Conservation (phyloP, 2,797 vertebrate genomes). For the Malurus splendens region DNA sequence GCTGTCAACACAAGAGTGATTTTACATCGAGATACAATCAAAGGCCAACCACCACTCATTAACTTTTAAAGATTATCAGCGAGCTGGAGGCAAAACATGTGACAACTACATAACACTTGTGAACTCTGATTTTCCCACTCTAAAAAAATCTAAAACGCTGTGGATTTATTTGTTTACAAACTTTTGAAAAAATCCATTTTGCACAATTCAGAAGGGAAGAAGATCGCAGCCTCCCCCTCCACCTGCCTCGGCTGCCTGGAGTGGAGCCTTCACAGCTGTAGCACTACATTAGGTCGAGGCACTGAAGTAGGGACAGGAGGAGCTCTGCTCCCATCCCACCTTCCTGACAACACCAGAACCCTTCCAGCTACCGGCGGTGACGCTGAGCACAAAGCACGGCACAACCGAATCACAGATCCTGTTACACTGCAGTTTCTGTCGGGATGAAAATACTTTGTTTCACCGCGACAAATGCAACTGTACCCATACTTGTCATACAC, state of each 20-base stretch:
- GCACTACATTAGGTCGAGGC: not conserved
- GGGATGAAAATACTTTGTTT: not conserved
- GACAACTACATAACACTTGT: not conserved
- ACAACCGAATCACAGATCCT: not conserved
- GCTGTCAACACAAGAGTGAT: not conserved
- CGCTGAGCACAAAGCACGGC: not conserved
- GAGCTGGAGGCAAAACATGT: not conserved
- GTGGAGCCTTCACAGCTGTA: not conserved
- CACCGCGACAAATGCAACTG: not conserved
- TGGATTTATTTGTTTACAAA: not conserved
- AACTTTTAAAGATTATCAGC: not conserved
- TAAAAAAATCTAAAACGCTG: not conserved
- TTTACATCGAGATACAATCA: not conserved
- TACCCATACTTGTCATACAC: not conserved
- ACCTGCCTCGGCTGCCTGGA: not conserved
- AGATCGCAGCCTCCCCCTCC: not conserved
- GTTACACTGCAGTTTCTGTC: not conserved
- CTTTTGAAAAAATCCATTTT: not conserved
- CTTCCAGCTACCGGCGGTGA: not conserved
- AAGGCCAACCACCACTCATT: not conserved
- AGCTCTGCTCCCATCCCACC: not conserved
- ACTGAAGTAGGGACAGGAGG: not conserved
- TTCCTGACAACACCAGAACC: not conserved
- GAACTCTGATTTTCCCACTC: not conserved
- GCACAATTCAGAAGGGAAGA: not conserved